Evolutionary conservation across 1,140 invertebrate genomes (phyloP), one percentile per base, ranked within the genome.

Genomic region (Platorchestia sp.): DNA sequence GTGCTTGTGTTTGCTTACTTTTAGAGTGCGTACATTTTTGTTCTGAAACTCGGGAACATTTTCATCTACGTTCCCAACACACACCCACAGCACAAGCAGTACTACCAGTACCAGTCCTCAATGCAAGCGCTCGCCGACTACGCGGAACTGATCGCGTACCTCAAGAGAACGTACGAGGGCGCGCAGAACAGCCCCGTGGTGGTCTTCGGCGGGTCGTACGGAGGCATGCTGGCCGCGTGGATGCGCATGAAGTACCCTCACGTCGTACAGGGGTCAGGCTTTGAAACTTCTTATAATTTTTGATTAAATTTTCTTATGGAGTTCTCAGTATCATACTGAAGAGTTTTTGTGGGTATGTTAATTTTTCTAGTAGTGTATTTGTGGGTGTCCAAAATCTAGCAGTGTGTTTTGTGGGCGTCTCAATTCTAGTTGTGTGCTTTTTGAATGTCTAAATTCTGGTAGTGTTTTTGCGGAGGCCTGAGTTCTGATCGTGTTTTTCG

Each of bases 161-260:
- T 99, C 0, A 97, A 97, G 96, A 96, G 97, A 97, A 97, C 96
- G 97, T 95, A 96, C 53, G 97, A 97, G 96, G 97, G 96, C 96
- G 97, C 95, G 97, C 97, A 96, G 27, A 97, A 97, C 75, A 98
- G 98, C 96, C 98, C 99, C 0, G 98, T 99, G 0, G 98, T 99
- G 96, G 98, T 98, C 27, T 99, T 99, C 97, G 99, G 99, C 95
- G 97, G 97, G 0, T 99, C 99, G 0, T 99, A 99, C 96, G 99
- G 99, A 0, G 99, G 99, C 95, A 99, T 99, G 99, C 97, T 99
- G 47, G 98, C 99, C 44, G 98, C 99, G 5, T 99, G 99, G 98
- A 98, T 99, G 95, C 98, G 99, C 53, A 98, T 99, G 97, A 99
- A 99, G 97, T 99, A 99, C 97, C 99, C 99, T 22, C 98, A 99